Base-by-base conservation (phyloP, 2,113 vertebrate genomes). In the Hypomesus transpacificus region DNA sequence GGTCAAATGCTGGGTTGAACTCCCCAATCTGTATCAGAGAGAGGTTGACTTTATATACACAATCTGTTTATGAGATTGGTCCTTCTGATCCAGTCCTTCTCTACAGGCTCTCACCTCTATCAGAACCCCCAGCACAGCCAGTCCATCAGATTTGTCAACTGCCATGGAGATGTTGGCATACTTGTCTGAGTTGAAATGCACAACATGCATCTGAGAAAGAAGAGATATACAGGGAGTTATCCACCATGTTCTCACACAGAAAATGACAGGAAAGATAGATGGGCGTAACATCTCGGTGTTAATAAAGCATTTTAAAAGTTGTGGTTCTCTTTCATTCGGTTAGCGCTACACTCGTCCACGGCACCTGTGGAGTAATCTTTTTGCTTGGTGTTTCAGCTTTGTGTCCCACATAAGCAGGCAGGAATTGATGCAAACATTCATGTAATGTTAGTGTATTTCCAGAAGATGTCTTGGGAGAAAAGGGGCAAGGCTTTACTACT, bases 131-230 rank as follows among this genome's bases (percentile, higher is more conserved):
- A 98, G 82, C 76, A 98, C 97, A 0, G 95, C 96, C 52, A 98
- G 88, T 17, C 97, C 97, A 7, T 96, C 92, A 0, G 89, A 81
- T 83, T 95, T 95, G 86, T 96, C 93, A 6, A 90, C 86, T 52
- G 97, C 96, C 5, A 67, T 59, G 52, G 91, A 86, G 60, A 93
- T 16, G 34, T 93, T 91, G n/a, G 86, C 80, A 39, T 98, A 98
- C 76, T 91, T 94, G 69, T 95, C 95, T 3, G 96, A 94, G 84
- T 99, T 98, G 76, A 92, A 99, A 85, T 97, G 95, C 14, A 99
- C 96, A 17, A 98, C 82, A 34, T 99, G 97, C 84, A 99, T 80
- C 97, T 99, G 82, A 73, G 50, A 78, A 78, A 60, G 71, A 14
- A 88, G 20, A 84, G 59, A 2, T 9, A n/a, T 21, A n/a, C 51